Percentiles rank a stretch among this genome's conserved stretches.
Evolutionary conservation across 2,888 invertebrate species (phyloP).

Genomic region (Nebria brevicollis): DNA sequence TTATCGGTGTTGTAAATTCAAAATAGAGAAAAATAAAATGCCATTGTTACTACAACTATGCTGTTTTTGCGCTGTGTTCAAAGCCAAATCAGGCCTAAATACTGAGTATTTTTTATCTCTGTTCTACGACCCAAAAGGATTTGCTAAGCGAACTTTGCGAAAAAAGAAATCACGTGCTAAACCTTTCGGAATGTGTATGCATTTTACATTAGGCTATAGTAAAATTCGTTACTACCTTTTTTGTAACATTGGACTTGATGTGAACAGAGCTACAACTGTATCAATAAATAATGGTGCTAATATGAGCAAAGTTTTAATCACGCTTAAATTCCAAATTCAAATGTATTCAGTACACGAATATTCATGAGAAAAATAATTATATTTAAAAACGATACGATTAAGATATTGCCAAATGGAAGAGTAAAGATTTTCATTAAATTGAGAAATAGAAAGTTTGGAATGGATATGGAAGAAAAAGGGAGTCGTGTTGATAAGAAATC

Average conservation of each 20-base stretch:
- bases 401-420: background rate
- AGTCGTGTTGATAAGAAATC: background rate
- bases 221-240: background rate
- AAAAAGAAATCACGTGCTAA: slow-evolving; percentile 45
- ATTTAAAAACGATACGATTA: background rate
- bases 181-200: slow-evolving; percentile 41
- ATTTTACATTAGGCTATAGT: slow-evolving; percentile 37
- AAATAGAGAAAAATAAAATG: slow-evolving; percentile 5
- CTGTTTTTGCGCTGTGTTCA: background rate
- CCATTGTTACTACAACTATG: background rate
- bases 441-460: background rate
- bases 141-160: slow-evolving; percentile 30
- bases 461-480: background rate
- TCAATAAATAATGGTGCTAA: too few relatives aligned
- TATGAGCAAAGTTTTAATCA: too few relatives aligned
- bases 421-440: background rate
- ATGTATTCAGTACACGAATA: too few relatives aligned
- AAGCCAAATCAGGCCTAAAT: slow-evolving; percentile 46
- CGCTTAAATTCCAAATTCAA: too few relatives aligned
- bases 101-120: slow-evolving; percentile 16
- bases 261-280: too few relatives aligned
- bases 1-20: background rate
- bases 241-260: too few relatives aligned
- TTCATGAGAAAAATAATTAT: too few relatives aligned
- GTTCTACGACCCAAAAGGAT: slow-evolving; percentile 26